Conservation (phyloP, 2,888 invertebrate species). For the Ditylenchus weischeri region DNA sequence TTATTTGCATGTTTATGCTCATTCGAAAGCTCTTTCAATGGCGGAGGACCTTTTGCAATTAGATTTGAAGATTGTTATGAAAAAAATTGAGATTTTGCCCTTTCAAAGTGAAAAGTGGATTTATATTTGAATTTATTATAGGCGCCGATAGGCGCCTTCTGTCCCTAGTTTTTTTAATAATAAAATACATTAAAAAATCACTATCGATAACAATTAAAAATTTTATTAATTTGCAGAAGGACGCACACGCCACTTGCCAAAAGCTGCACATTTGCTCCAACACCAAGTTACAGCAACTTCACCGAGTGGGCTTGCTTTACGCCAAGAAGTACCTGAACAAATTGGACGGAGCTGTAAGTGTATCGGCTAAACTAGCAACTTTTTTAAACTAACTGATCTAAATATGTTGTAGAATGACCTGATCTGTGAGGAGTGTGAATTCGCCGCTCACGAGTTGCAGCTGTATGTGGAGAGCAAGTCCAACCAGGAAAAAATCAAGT, state of each 20-base stretch:
- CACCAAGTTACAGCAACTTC: constrained; percentile 47
- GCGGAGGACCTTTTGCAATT: no score
- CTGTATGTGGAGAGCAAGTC: constrained; percentile 44
- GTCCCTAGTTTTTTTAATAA: no score
- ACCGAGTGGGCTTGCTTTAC: constrained; percentile 45
- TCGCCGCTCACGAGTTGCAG: constrained; percentile 52
- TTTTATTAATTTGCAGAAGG: constrained; percentile 26
- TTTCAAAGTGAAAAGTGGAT: no score
- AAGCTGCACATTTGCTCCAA: constrained; percentile 52
- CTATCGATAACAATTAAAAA: no score
- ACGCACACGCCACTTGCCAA: constrained; percentile 47
- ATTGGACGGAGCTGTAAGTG: constrained; percentile 30
- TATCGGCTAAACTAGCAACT: neutral
- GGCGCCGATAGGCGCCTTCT: no score
- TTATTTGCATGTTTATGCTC: no score
- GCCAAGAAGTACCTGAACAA: constrained; percentile 37
- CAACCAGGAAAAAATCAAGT: constrained; percentile 37
- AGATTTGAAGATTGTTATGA: no score
- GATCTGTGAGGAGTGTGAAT: constrained; percentile 56
- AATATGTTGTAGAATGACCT: constrained; percentile 39
- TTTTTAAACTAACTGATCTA: neutral
- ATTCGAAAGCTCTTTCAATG: no score
- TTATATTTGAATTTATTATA: no score
- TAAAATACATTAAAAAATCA: neutral
- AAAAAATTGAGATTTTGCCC: no score